Evolutionary conservation across 2,113 vertebrate species (phyloP).

Genomic region (Tachysurus fulvidraco): DNA sequence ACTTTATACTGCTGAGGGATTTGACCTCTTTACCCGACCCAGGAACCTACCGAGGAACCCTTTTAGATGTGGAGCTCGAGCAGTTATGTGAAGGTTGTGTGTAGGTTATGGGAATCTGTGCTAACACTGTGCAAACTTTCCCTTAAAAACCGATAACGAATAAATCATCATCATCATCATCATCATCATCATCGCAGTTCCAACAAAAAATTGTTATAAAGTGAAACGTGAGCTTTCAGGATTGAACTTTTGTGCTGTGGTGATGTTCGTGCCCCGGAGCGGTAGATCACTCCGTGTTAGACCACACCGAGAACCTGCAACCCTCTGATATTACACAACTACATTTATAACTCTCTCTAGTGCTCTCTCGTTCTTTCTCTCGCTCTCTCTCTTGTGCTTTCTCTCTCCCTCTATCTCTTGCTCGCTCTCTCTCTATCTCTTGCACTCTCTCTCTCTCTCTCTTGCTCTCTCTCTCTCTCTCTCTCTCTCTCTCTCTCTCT

Average conservation of each 20-base stretch:
- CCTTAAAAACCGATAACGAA: background rate
- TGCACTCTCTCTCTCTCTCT: background rate
- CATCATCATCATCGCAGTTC: background rate
- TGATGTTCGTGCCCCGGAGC: conserved; percentile 26
- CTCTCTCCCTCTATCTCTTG: background rate
- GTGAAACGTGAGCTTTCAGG: background rate
- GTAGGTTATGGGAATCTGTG: background rate
- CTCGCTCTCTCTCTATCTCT: background rate
- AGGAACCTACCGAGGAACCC: background rate
- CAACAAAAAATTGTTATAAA: background rate
- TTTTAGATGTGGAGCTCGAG: background rate
- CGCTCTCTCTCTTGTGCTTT: background rate
- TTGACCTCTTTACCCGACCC: background rate
- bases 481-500: background rate
- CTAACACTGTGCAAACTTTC: background rate
- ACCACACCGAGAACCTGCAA: background rate
- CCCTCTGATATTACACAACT: conserved; percentile 1
- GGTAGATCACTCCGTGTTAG: background rate
- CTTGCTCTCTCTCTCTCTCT: background rate
- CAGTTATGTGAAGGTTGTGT: background rate
- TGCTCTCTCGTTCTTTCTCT: background rate
- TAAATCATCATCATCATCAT: background rate
- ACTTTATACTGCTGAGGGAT: background rate
- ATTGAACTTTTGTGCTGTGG: background rate
- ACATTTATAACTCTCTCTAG: background rate